Evolutionary conservation across 2,888 invertebrate species (phyloP).

Genomic region (Melanostoma scalare): DNA sequence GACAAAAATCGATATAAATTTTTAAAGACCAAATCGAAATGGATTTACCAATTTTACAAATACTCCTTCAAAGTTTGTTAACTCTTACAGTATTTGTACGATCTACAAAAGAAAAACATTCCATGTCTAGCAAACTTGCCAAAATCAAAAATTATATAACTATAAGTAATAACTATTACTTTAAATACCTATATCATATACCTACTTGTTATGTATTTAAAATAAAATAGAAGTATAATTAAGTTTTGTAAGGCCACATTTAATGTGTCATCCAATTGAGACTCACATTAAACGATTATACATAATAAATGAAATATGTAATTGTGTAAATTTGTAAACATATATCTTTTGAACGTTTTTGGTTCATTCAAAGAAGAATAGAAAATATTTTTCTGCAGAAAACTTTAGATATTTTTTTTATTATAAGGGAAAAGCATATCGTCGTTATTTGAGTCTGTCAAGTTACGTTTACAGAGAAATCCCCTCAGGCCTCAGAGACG

Average conservation of each 20-base stretch:
- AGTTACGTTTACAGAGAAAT: too few species aligned
- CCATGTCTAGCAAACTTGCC: slow-evolving; percentile 43
- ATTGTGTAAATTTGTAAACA: too few species aligned
- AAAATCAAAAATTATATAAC: slow-evolving; percentile 6
- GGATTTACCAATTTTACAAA: slow-evolving; percentile 5
- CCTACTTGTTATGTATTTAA: slow-evolving; percentile 13
- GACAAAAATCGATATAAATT: slow-evolving; percentile 24
- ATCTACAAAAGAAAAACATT: slow-evolving; percentile 26
- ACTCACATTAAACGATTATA: too few species aligned
- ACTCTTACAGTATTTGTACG: slow-evolving; percentile 5
- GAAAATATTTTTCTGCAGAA: too few species aligned
- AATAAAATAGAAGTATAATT: slow-evolving; percentile 13
- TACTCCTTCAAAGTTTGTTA: slow-evolving; percentile 21
- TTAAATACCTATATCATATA: slow-evolving; percentile 14
- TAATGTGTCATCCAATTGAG: not conserved
- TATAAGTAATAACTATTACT: too few species aligned
- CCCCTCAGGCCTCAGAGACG: too few species aligned
- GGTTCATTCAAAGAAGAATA: too few species aligned
- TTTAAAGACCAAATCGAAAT: slow-evolving; percentile 2
- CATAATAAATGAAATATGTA: too few species aligned
- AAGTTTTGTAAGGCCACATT: slow-evolving; percentile 9
- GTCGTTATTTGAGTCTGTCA: too few species aligned
- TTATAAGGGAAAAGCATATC: too few species aligned
- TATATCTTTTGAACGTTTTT: too few species aligned
- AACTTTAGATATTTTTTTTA: too few species aligned